Base-by-base conservation (phyloP, 2,113 vertebrate species). In the Phalacrocorax aristotelis region DNA sequence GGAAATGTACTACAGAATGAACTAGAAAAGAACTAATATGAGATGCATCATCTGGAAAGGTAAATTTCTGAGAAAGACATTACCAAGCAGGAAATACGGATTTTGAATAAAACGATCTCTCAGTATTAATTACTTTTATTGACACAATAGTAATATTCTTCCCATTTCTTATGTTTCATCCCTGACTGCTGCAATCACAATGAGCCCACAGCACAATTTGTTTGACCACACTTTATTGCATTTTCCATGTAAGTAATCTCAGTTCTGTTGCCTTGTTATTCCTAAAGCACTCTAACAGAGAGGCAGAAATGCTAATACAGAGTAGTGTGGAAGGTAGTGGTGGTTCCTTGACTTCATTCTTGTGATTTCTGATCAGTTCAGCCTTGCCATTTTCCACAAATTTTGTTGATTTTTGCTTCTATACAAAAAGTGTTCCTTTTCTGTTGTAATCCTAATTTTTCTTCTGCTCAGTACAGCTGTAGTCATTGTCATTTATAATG, bases 61-160 rank as follows among this genome's bases (percentile, higher is more conserved):
- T 71, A 86, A 83, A 86, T 93, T 96, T 96, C 93, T 86, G 93
- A 87, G 60, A 94, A 78, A 93, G 4, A 32, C 18, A 72, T 91
- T 78, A 85, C 34, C 42, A 89, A 89, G 49, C 70, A 54, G 71
- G 93, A 97, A 94, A 65, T 42, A 66, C 6, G 2, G 55, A 76
- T 57, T 94, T 90, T 72, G 46, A 82, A 68, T 58, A 90, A 70
- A 62, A 92, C 12, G 0, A 42, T 83, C 32, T 85, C 32, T 66
- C 68, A 77, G 42, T 21, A 40, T 91, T 95, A 94, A 96, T 89
- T 94, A 72, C 17, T 81, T 78, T 66, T 88, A 93, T 94, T 90
- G 38, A 91, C 54, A 85, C 42, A 80, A 90, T 40, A 60, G 54
- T 64, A 93, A 85, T 92, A 95, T 79, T 83, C 38, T 72, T 57